Evolutionary conservation across 2,797 vertebrate genomes (phyloP), one percentile per base, ranked within the genome.

Genomic region (Rhinichthys osculus): DNA sequence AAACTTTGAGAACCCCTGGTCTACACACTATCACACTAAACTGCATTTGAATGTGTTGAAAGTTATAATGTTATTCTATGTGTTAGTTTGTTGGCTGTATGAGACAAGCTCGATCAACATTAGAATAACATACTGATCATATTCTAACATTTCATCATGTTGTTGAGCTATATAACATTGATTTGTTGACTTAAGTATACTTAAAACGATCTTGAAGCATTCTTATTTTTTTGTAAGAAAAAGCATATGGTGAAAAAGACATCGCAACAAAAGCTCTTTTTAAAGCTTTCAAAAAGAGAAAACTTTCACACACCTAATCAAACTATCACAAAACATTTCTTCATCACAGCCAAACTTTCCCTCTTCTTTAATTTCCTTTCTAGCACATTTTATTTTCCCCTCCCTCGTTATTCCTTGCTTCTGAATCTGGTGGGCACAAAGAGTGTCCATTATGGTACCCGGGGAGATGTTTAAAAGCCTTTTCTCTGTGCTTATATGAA

Each of bases 391-490:
- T 80, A 40, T 82, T 85, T 62, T 73, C 82, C 85, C 42, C 38
- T 87, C 44, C 70, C 89, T 89, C 19, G 71, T 90, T 82, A 83
- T 85, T 88, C 87, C 86, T 84, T 80, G 89, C 73, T 80, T 87
- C 74, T 54, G 84, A 35, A 27, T 89, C 86, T 90, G 82, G 82
- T 35, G 52, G 35, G 62, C 47, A 88, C 88, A 90, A 91, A 89
- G 76, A 85, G 57, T 1, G 35, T 84, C 74, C 81, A 90, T 88
- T 91, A 87, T 90, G 84, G 76, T 72, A 86, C 87, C 84, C 57
- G 33, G 80, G 70, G 74, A 87, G 87, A 82, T 38, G 67, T 90
- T 91, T 91, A 89, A 91, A 23, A 92, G 78, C 85, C 83, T 83
- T 89, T 88, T 91, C 87, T 91, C 84, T 83, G 71, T 88, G 72